A percentile compares a stretch with the other conserved stretches of the same genome.
phyloP scores from a whole-genome alignment of 2,888 invertebrate species.

The Aspidiotus destructor region DNA sequence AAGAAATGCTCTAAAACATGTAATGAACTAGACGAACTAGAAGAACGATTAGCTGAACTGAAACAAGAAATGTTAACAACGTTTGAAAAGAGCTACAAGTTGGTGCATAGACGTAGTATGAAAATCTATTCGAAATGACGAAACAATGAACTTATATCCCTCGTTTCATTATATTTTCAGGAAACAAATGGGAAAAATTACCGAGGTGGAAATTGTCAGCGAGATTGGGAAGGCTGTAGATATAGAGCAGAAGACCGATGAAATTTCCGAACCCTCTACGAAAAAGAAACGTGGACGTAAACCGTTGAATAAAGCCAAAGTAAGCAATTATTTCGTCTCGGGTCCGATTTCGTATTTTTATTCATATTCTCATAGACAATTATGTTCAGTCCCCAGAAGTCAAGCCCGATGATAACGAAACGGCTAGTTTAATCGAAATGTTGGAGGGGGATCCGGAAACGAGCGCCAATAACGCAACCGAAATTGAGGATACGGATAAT shows the following conservation, averaged over 20 bases:
- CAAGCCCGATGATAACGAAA: conserved; percentile 1
- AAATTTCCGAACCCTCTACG: conserved; percentile 23
- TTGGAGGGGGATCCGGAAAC: conserved; percentile 17
- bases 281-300: conserved; percentile 34
- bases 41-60: conserved; percentile 45
- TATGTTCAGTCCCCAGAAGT: background rate
- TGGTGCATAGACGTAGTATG: conserved; percentile 17
- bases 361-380: no score
- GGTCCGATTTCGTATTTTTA: no score
- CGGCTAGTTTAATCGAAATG: conserved; percentile 19
- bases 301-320: conserved; percentile 21
- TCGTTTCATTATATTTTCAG: conserved; percentile 13
- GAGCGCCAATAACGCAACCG: background rate
- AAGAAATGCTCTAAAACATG: conserved; percentile 57
- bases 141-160: background rate
- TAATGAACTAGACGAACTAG: conserved; percentile 46
- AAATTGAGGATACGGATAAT: conserved; percentile 14
- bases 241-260: conserved; percentile 8
- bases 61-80: conserved; percentile 48
- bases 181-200: conserved; percentile 25
- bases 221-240: conserved; percentile 1
- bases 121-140: background rate
- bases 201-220: background rate
- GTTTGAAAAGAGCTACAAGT: conserved; percentile 45
- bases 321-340: background rate